Evolutionary conservation across 2,113 vertebrate species (phyloP), one percentile per base, ranked within the genome.

Genomic region (Symphodus melops): DNA sequence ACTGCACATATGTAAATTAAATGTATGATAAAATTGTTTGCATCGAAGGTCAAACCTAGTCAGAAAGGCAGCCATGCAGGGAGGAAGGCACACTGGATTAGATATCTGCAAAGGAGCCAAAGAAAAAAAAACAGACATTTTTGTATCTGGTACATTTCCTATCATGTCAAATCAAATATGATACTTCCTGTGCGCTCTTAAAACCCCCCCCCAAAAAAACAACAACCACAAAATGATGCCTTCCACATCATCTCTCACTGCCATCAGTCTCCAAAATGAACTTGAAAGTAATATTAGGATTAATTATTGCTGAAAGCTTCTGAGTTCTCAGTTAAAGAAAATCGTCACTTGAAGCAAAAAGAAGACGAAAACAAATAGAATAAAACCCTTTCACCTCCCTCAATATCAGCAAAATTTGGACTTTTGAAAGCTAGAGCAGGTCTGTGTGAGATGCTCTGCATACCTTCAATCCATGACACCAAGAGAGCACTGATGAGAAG

Each of bases 401-500:
- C 3, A 33, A 41, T 41, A 41, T n/a, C n/a, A 61, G 58, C 4
- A 46, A 5, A 46, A 49, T 48, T 16, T 17, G 3, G 42, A 14
- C 14, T 48, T 48, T 48, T 17, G 39, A 41, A 16, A 48, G 16
- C 46, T 13, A 48, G 46, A 16, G 9, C 42, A 14, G 12, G 42
- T 5, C 12, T 14, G 42, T 14, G 42, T 20, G 56, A 77, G 73
- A 74, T 37, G 9, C 56, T 54, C 37, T 39, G 52, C 66, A 44
- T 77, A 19, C 56, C 65, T 68, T 33, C 36, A 68, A 76, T 70
- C 78, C 55, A 33, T 17, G 80, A 79, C 74, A 46, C 54, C 0
- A 53, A 71, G 16, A 16, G 56, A 75, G 58, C 80, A 53, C 16
- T 48, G 6, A 51, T 62, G 75, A 86, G 21, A 60, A 72, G 69